Evolutionary conservation across 2,888 invertebrate species (phyloP).

Genomic region (Mesodorylaimus sp.): DNA sequence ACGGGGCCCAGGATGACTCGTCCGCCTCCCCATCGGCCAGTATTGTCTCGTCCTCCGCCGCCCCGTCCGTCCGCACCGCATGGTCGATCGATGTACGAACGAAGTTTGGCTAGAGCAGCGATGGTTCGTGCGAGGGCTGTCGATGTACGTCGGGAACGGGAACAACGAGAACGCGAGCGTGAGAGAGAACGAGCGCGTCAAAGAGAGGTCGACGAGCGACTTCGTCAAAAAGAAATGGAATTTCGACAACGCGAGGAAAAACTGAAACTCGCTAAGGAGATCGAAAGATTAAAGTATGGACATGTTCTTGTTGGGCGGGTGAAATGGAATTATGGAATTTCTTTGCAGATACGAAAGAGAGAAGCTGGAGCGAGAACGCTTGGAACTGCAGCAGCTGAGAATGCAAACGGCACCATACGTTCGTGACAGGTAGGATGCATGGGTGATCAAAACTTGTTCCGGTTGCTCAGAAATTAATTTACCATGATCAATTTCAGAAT

Average conservation of each 20-base stretch:
- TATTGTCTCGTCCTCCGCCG: background rate
- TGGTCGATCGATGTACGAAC: too few species aligned
- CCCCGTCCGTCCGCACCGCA: background rate
- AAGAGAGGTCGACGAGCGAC: slow-evolving; percentile 58
- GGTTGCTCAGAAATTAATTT: too few species aligned
- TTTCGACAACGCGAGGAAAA: too few species aligned
- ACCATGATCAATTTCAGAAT: too few species aligned
- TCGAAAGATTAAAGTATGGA: slow-evolving; percentile 25
- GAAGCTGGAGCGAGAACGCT: slow-evolving; percentile 66
- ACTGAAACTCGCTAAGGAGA: slow-evolving; percentile 48
- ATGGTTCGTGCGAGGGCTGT: background rate
- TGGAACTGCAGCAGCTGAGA: slow-evolving; percentile 52
- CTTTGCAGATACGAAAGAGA: slow-evolving; percentile 52
- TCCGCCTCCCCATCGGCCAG: background rate
- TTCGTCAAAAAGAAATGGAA: slow-evolving; percentile 55
- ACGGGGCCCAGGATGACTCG: background rate
- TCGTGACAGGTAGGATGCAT: too few species aligned
- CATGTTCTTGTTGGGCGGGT: slow-evolving; percentile 17
- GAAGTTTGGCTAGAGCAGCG: background rate
- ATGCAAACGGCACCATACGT: slow-evolving; percentile 8
- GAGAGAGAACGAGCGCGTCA: slow-evolving; percentile 56
- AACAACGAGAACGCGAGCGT: slow-evolving; percentile 51
- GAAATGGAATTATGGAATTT: slow-evolving; percentile 26
- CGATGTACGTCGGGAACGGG: slow-evolving; percentile 12
- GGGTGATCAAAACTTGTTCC: too few species aligned